Base-by-base conservation (phyloP, 1,140 invertebrate species). In the Lepidurus apus region DNA sequence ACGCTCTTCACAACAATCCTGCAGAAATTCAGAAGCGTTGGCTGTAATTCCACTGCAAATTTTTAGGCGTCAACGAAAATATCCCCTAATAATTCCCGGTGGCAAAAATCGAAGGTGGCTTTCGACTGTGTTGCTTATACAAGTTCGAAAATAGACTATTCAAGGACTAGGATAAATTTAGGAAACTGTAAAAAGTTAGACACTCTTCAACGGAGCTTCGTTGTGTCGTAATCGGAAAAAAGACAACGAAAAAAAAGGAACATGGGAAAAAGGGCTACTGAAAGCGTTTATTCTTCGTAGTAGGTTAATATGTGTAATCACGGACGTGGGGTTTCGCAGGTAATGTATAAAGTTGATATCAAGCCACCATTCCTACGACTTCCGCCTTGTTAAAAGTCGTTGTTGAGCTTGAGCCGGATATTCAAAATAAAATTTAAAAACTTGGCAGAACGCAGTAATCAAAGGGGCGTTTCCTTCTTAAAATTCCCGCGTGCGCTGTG, bases 61-160 rank as follows among this genome's bases (percentile, higher is more conserved):
- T 34, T 34, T 34, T 34, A 34, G 34, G 34, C 3, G 34, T 34
- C 34, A 34, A 34, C 34, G 34, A 34, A 34, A 34, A 34, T 34
- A 34, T 34, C 34, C 34, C 34, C 34, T 34, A 34, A 34, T 34
- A 34, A 34, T 34, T 34, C 34, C 2, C 34, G 34, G 34, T 34
- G 34, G 53, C 53, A 65, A 65, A 65, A n/a, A n/a, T 65, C 53
- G 53, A 65, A 65, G 53, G 17, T 17, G 53, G 53, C 53, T 13
- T 34, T 34, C 34, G 34, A 34, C 53, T 17, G 17, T 11, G 53
- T 65, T 65, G 53, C 53, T 65, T 65, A 65, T 17, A 65, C 17
- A 65, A 65, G 53, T 65, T 65, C 53, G 53, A 65, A 65, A 65
- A 65, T 65, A 65, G 53, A 65, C 21, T 65, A 65, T 65, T 65